Evolutionary conservation across 2,113 vertebrate genomes (phyloP).

Genomic region (Apteryx owenii): DNA sequence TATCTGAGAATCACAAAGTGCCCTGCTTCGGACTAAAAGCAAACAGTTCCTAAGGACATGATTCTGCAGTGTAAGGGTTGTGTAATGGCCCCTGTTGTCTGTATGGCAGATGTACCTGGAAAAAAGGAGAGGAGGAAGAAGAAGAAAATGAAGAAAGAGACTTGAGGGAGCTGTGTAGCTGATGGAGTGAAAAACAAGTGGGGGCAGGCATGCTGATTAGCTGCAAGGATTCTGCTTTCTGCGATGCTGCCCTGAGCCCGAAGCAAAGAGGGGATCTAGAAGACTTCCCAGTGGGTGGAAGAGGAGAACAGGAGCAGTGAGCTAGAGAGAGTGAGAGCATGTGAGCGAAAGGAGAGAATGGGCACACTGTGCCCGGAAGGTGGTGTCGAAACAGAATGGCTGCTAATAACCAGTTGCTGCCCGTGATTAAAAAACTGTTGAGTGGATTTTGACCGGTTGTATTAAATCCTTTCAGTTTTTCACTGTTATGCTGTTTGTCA

Average conservation of each 20-base stretch:
- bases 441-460: constrained; percentile 32
- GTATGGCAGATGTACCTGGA: constrained; percentile 10
- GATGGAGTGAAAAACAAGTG: not conserved
- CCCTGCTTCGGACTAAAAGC: not conserved
- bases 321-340: not conserved
- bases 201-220: constrained; percentile 32
- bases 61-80: not conserved
- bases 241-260: not conserved
- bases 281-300: not conserved
- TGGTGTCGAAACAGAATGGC: not conserved
- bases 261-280: not conserved
- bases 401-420: constrained; percentile 14
- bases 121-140: constrained; percentile 71
- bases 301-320: constrained; percentile 24
- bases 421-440: constrained; percentile 15
- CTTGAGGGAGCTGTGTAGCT: constrained; percentile 47
- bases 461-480: constrained; percentile 40
- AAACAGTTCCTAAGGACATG: not conserved
- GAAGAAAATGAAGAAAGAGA: constrained; percentile 70
- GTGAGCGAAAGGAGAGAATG: not conserved
- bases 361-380: not conserved
- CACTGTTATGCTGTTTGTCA: not conserved
- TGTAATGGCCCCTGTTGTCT: not conserved
- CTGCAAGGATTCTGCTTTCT: constrained; percentile 64
- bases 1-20: not conserved